Evolutionary conservation across 2,888 invertebrate species (phyloP), one percentile per base, ranked within the genome.

Genomic region (Cinara cedri): DNA sequence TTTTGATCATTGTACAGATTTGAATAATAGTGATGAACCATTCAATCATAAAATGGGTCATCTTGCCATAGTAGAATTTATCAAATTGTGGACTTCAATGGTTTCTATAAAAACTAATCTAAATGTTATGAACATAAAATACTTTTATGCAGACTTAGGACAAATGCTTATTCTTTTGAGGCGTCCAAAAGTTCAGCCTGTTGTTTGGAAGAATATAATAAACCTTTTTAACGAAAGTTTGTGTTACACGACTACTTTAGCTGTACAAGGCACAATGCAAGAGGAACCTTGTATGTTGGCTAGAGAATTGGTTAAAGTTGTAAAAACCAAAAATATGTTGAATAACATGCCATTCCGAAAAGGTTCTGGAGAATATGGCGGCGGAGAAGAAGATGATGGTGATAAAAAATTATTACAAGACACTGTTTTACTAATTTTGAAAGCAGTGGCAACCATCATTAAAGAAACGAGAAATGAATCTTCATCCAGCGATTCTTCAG

Each of bases 71-170:
- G 86, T 95, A 76, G 93, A 94, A 70, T 96, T 95, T 85, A 89
- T 96, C 82, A 91, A 92, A 72, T 87, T 96, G 54, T 95, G 95
- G 95, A 94, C 95, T 85, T 92, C 93, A 83, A 93, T 95, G 21
- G 95, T 96, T 84, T 94, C 95, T 76, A 94, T 95, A 0, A 94
- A 93, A 87, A 94, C 95, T 26, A 95, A 95, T 87, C 89, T 96
- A 76, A 94, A 95, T 62, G 92, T 95, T 44, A 92, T 94, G 82
- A 95, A 95, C 85, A 95, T 94, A 0, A 92, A 95, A 85, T 92
- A 94, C 3, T 96, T 95, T 86, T 94, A 95, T 85, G 92, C 93
- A 0, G 92, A 94, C 84, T 86, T 95, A 83, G 93, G 94, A 83
- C 90, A 91, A 84, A 93, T 95, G 86, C 92, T 93, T 16, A 89